Evolutionary conservation across 2,113 vertebrate genomes (phyloP).

Genomic region (Scolopax mira): DNA sequence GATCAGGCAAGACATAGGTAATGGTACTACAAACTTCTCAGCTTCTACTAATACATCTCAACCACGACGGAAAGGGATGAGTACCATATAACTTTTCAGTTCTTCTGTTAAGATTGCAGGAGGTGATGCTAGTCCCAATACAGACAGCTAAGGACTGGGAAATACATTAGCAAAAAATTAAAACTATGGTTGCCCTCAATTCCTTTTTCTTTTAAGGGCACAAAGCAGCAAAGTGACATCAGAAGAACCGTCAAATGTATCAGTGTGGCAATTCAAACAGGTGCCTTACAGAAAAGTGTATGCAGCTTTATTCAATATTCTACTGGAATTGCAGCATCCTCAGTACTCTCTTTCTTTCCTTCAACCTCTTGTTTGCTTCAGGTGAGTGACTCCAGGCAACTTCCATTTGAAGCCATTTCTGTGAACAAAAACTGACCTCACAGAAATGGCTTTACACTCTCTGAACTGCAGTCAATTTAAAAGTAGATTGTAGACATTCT

Average conservation of each 20-base stretch:
- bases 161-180: not conserved
- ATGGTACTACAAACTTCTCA: not conserved
- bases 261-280: not conserved
- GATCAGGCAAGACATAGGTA: not conserved
- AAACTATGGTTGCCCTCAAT: not conserved
- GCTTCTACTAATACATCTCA: not conserved
- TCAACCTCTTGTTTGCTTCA: not conserved
- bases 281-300: not conserved
- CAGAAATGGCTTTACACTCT: not conserved
- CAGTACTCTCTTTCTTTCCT: not conserved
- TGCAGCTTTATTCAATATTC: not conserved
- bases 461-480: not conserved
- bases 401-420: not conserved
- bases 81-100: not conserved
- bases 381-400: not conserved
- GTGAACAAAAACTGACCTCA: not conserved
- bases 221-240: not conserved
- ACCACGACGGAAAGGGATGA: not conserved
- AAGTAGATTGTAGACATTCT: not conserved
- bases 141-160: not conserved
- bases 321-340: not conserved
- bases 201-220: not conserved
- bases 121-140: not conserved
- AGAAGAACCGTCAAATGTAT: not conserved
- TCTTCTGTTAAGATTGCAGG: not conserved